Evolutionary conservation across 2,797 vertebrate species (phyloP), one percentile per base, ranked within the genome.

Genomic region (Crocidura indochinensis): DNA sequence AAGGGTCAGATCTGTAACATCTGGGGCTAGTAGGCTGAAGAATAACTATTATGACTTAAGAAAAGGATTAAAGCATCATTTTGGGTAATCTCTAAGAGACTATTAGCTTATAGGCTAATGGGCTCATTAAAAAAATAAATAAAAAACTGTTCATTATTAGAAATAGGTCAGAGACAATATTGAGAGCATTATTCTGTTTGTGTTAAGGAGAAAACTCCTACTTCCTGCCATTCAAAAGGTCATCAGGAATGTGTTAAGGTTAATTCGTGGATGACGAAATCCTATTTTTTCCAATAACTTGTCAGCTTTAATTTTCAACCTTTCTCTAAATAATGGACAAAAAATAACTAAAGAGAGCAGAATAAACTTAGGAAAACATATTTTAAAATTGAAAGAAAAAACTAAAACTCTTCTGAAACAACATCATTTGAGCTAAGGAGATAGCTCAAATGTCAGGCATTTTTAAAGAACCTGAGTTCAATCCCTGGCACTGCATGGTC

Each of bases 31-130:
- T 1, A 46, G 5, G 27, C 46, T 74, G 26, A 49, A 49, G n/a
- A 88, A 17, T 79, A 77, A 78, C 15, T 47, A n/a, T 24, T 15
- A 49, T 46, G 29, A 74, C 46, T 78, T 44, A 73, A 84, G 65
- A 94, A 91, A 94, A 74, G 53, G 22, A 82, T 31, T 22, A 49
- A 78, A 56, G 29, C 38, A 22, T 26, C 69, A 47, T n/a, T 74
- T 68, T 26, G 65, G 51, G 76, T 69, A 38, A 75, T 29, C 10
- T 47, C n/a, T 72, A 31, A 69, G 83, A 69, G 27, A 38, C 29
- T 68, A 62, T 8, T n/a, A 74, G 8, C 6, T 65, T 65, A 72
- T 27, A 76, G 12, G 31, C 64, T 65, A 6, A 27, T 71, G 17
- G 49, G 22, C 49, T 73, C 60, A 77, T 56, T 15, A 74, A 68